These are phyloP conservation scores for Monopis laevigella DNA, from an alignment of 2,888 invertebrate species.

Conservation along the genomic window DNA sequence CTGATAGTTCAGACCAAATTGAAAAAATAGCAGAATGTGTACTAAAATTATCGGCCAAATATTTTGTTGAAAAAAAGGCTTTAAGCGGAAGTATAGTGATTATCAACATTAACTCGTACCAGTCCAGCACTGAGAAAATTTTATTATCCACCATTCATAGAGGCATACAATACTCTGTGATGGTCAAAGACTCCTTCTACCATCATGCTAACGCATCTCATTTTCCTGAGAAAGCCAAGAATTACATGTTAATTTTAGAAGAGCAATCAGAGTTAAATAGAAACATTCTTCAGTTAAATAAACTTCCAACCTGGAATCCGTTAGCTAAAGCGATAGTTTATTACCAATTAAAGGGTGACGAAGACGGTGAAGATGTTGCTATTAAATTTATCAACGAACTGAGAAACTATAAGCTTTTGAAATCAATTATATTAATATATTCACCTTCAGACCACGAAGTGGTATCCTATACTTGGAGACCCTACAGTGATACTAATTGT, in stretches of 20 bases:
- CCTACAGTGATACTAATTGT: slow-evolving; percentile 50
- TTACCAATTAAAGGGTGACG: slow-evolving; percentile 39
- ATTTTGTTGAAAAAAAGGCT: slow-evolving; percentile 59
- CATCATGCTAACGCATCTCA: slow-evolving; percentile 60
- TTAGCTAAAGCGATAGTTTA: slow-evolving; percentile 55
- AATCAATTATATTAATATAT: slow-evolving; percentile 48
- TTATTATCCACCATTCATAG: slow-evolving; percentile 52
- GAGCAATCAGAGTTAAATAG: slow-evolving; percentile 49
- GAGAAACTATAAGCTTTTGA: slow-evolving; percentile 42
- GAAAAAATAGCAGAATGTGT: slow-evolving; percentile 56
- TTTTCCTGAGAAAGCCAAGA: slow-evolving; percentile 63
- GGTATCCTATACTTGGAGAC: slow-evolving; percentile 51
- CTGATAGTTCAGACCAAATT: slow-evolving; percentile 41
- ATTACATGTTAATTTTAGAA: slow-evolving; percentile 63
- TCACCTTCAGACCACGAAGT: slow-evolving; percentile 36
- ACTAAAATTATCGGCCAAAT: slow-evolving; percentile 60
- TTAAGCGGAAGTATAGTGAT: slow-evolving; percentile 60
- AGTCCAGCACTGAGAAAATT: slow-evolving; percentile 43
- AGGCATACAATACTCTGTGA: slow-evolving; percentile 55
- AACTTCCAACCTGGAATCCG: slow-evolving; percentile 61
- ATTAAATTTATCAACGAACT: slow-evolving; percentile 50
- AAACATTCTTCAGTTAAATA: slow-evolving; percentile 54
- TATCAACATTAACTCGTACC: slow-evolving; percentile 55
- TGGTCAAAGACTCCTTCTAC: slow-evolving; percentile 61
- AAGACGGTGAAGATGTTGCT: slow-evolving; percentile 34